Conservation (phyloP, 2,113 vertebrate species). For the Alaudala cheleensis region DNA sequence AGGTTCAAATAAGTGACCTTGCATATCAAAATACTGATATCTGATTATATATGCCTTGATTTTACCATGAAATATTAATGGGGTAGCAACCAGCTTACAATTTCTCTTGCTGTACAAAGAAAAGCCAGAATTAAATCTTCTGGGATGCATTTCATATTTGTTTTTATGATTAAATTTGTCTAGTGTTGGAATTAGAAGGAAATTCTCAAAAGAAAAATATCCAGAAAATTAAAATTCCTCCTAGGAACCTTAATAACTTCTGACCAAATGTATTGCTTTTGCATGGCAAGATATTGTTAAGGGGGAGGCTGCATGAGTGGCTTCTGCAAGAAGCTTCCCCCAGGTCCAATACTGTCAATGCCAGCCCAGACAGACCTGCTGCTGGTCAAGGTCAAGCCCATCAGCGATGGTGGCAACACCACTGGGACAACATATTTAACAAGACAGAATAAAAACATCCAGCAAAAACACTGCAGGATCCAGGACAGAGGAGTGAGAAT, state of each 20-base stretch:
- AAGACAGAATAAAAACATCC: rapidly evolving
- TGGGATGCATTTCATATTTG: neutral
- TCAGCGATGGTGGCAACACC: neutral
- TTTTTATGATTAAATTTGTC: neutral
- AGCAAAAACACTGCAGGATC: neutral
- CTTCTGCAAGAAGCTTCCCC: neutral
- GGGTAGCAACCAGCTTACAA: neutral
- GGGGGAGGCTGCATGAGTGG: too few species aligned
- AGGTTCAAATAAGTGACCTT: neutral
- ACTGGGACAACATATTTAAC: neutral
- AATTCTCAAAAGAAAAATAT: neutral
- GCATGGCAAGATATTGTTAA: neutral
- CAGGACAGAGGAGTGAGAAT: neutral
- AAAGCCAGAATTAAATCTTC: neutral
- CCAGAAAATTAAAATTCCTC: neutral
- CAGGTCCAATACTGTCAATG: rapidly evolving
- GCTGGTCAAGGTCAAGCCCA: neutral
- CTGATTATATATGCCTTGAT: neutral
- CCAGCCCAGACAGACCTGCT: rapidly evolving
- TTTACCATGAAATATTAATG: neutral
- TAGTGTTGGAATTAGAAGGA: neutral
- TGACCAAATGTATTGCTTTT: neutral
- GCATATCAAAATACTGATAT: neutral
- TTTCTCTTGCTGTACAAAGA: neutral
- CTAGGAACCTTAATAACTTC: neutral